A percentile compares a stretch with the other conserved stretches of the same genome.
These are phyloP conservation scores for Drosophila borealis DNA, from an alignment of 2,888 invertebrate species.

Conservation along the genomic window DNA sequence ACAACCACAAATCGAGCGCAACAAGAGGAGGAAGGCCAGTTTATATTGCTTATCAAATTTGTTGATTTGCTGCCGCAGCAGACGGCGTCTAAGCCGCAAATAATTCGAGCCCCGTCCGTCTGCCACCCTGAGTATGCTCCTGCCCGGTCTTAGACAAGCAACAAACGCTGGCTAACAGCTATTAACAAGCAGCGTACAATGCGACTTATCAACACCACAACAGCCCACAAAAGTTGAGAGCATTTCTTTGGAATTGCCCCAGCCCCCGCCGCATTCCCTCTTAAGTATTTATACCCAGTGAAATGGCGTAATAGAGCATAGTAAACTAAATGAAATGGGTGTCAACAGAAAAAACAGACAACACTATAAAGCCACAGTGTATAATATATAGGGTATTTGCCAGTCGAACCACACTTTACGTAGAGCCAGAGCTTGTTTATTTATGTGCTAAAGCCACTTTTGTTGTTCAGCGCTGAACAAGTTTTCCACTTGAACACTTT, in stretches of 20 bases:
- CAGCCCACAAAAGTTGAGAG: constrained; percentile 65
- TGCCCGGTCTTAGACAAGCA: constrained; percentile 25
- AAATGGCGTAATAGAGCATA: constrained; percentile 7
- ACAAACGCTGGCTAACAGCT: constrained; percentile 56
- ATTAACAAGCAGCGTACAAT: constrained; percentile 74
- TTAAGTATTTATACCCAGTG: constrained; percentile 26
- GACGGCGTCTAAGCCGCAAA: constrained; percentile 69
- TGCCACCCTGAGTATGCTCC: not conserved
- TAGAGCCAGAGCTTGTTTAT: constrained; percentile 42
- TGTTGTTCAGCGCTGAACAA: constrained; percentile 49
- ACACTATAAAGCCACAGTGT: not conserved
- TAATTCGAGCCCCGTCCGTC: constrained; percentile 53
- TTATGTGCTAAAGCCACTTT: constrained; percentile 52
- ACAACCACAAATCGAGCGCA: constrained; percentile 17
- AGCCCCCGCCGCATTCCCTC: constrained; percentile 5
- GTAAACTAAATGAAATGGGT: not conserved
- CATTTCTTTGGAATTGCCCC: constrained; percentile 31
- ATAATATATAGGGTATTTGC: constrained; percentile 12
- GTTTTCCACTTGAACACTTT: constrained; percentile 78
- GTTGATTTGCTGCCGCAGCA: constrained; percentile 77
- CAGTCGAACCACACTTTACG: not conserved
- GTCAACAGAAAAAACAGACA: not conserved
- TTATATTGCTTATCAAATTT: constrained; percentile 80
- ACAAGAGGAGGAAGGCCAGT: constrained; percentile 45
- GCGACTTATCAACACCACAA: constrained; percentile 74